These are phyloP conservation scores for Catocala fraxini DNA, from an alignment of 2,888 invertebrate genomes.

Conservation along the genomic window DNA sequence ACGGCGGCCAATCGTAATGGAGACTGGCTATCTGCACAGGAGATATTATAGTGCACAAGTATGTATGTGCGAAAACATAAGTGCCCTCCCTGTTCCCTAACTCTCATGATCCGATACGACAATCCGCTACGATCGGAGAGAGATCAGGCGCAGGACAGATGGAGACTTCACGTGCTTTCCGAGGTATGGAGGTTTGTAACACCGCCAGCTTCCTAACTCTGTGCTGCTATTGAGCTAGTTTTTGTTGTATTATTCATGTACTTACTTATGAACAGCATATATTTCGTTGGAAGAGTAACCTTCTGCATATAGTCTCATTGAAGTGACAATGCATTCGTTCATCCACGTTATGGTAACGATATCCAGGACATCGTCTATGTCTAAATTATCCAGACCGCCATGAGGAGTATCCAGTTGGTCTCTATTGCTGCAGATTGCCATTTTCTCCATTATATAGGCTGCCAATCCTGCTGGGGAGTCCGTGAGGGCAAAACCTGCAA, in stretches of 20 bases:
- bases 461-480: conserved; percentile 95
- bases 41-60: too few species aligned
- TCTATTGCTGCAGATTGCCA: conserved; percentile 90
- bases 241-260: conserved; percentile 9
- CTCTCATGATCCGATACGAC: too few species aligned
- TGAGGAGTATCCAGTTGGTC: conserved; percentile 86
- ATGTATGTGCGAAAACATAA: too few species aligned
- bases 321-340: conserved; percentile 92
- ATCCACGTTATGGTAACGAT: conserved; percentile 95
- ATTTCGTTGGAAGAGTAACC: conserved; percentile 65
- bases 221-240: too few species aligned
- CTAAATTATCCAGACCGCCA: conserved; percentile 89
- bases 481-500: conserved; percentile 89
- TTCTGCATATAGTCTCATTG: conserved; percentile 92
- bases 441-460: conserved; percentile 96
- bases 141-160: too few species aligned
- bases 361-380: conserved; percentile 92
- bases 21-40: too few species aligned
- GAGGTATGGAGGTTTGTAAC: too few species aligned
- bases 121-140: too few species aligned
- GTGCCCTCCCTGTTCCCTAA: too few species aligned
- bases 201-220: too few species aligned
- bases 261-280: conserved; percentile 65
- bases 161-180: too few species aligned
- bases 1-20: too few species aligned